These are phyloP conservation scores for Acanthurus leucopareius DNA, from an alignment of 2,797 vertebrate species.

Conservation along the genomic window DNA sequence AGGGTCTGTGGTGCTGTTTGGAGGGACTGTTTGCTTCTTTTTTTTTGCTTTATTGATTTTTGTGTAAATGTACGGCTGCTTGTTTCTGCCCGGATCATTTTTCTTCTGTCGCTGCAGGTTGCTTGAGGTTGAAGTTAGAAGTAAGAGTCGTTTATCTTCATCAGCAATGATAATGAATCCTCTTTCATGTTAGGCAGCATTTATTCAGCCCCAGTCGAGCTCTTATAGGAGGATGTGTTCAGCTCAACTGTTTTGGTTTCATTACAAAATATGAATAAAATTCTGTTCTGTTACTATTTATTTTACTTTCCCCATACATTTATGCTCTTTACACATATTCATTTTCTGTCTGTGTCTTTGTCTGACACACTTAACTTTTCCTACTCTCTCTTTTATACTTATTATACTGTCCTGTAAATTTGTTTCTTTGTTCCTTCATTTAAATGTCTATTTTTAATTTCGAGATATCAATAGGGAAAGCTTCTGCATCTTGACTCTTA, in stretches of 20 bases:
- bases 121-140: constrained; percentile 21
- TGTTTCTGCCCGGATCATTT: constrained; percentile 42
- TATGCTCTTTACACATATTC: too few relatives aligned
- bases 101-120: constrained; percentile 6
- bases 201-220: not conserved
- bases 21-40: constrained; percentile 30
- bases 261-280: too few relatives aligned
- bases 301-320: too few relatives aligned
- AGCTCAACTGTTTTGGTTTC: constrained; percentile 20
- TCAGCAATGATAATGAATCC: constrained; percentile 44
- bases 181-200: not conserved
- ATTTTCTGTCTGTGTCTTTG: too few relatives aligned
- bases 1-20: constrained; percentile 6
- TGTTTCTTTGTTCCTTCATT: too few relatives aligned
- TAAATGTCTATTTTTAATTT: too few relatives aligned
- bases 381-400: too few relatives aligned
- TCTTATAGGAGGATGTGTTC: constrained; percentile 3
- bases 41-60: constrained; percentile 65
- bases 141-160: constrained; percentile 58
- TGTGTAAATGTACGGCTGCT: constrained; percentile 11
- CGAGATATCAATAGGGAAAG: too few relatives aligned
- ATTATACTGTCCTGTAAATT: too few relatives aligned
- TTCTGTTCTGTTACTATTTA: too few relatives aligned
- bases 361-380: too few relatives aligned
- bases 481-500: too few relatives aligned